Base-by-base conservation (phyloP, 2,797 vertebrate species). In the Harpagifer antarcticus region DNA sequence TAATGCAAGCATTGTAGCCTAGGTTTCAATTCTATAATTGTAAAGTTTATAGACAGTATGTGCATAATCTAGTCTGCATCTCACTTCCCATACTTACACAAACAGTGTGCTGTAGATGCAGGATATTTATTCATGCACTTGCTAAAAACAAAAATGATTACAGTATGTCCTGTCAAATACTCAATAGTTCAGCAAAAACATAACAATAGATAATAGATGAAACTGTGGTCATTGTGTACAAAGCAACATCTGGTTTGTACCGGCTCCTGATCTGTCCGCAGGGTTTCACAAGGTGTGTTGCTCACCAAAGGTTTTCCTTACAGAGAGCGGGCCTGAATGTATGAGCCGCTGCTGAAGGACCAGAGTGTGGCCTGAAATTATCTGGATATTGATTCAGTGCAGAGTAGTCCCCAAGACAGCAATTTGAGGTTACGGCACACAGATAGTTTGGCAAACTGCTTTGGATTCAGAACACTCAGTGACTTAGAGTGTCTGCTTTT, bases 301-400 rank as follows among this genome's bases (percentile, higher is more conserved):
- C 76, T 82, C 77, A 84, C 88, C 44, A 53, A 84, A 74, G 75
- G 74, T 68, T 86, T 81, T 71, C 74, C 86, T 88, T 37, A 83
- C 86, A 82, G 87, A 79, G 89, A 79, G 52, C 23, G 43, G 54
- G 73, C 70, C 77, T 56, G 69, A 64, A 82, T 85, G 86, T 86
- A 82, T 87, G 79, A 86, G 88, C 71, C 40, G 78, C 83, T 61
- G 81, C 74, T 89, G 53, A 79, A 84, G 78, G 85, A 90, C 89
- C 75, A 83, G 72, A 85, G 85, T 79, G 85, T 90, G 85, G 78
- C 79, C 82, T 86, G 79, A 92, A 90, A 91, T 94, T 91, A 93
- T 91, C 89, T 91, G 90, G 80, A 85, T 93, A 94, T 94, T 91
- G 92, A 94, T 93, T 90, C 64, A 67, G 78, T 54, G 83, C 76